Evolutionary conservation across 2,113 vertebrate species (phyloP).

Genomic region (Dicaeum eximium): DNA sequence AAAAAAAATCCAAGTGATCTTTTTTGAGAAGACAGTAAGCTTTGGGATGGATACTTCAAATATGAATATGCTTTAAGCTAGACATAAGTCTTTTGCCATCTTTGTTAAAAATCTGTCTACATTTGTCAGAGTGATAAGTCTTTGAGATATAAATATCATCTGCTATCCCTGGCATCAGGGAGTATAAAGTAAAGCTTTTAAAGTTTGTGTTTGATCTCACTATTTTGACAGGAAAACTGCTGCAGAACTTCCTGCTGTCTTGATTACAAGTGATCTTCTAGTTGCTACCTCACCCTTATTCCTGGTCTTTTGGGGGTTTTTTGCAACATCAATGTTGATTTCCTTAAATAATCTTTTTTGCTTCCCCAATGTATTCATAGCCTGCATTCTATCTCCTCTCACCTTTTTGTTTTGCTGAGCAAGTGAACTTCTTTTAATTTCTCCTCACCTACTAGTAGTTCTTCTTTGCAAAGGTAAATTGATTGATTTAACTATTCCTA

Average conservation of each 20-base stretch:
- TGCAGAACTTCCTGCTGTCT: neutral
- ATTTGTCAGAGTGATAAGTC: neutral
- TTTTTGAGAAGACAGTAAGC: neutral
- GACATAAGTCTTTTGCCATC: neutral
- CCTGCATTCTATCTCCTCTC: neutral
- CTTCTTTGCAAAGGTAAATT: neutral
- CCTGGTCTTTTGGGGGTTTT: neutral
- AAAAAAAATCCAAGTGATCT: neutral
- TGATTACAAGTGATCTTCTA: neutral
- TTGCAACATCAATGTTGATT: neutral
- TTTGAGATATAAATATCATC: conserved; percentile 4
- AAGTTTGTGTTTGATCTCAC: neutral
- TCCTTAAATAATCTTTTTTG: neutral
- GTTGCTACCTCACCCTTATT: neutral
- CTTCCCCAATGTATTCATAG: neutral
- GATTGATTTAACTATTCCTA: neutral
- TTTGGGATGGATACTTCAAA: neutral
- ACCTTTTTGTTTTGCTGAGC: neutral
- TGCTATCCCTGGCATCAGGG: neutral
- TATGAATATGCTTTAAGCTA: neutral
- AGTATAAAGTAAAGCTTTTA: neutral
- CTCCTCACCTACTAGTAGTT: neutral
- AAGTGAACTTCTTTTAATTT: neutral
- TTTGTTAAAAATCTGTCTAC: neutral
- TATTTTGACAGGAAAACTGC: neutral